phyloP scores from a whole-genome alignment of 2,888 invertebrate genomes.

The Heliothis peltigera region DNA sequence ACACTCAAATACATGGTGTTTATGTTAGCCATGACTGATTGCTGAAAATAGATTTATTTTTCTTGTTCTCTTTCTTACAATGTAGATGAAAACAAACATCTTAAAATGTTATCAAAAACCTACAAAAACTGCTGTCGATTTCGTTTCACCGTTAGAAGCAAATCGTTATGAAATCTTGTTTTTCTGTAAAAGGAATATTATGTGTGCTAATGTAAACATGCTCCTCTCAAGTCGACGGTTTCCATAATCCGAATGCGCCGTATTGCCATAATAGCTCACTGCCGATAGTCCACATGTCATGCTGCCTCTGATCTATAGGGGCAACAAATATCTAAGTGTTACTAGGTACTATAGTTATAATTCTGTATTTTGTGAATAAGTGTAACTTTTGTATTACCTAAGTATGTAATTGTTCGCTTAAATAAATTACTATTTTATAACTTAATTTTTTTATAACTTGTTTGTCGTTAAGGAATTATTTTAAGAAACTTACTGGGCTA shows the following conservation, averaged over 20 bases:
- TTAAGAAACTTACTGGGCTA: too few species aligned
- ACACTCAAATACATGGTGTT: constrained; percentile 16
- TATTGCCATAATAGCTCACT: constrained; percentile 21
- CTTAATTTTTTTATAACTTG: too few species aligned
- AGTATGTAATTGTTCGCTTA: too few species aligned
- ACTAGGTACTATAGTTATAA: too few species aligned
- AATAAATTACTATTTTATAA: too few species aligned
- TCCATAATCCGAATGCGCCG: constrained; percentile 11
- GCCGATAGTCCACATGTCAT: constrained; percentile 12
- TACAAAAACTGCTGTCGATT: background rate
- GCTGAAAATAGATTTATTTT: background rate
- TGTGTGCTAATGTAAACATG: background rate
- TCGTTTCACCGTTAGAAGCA: background rate
- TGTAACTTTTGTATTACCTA: too few species aligned
- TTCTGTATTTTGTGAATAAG: background rate
- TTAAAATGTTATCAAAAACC: background rate
- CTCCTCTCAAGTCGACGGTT: constrained; percentile 2
- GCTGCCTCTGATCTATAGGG: too few species aligned
- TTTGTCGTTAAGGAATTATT: too few species aligned
- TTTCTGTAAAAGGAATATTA: background rate
- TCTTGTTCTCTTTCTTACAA: background rate
- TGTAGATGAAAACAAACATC: background rate
- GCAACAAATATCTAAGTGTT: too few species aligned
- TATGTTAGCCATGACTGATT: constrained; percentile 14
- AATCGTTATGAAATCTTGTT: background rate